Percentiles rank a stretch among this genome's conserved stretches.
These are phyloP conservation scores for Romanogobio albipinnatus DNA, from an alignment of 2,113 vertebrate genomes.

Conservation along the genomic window DNA sequence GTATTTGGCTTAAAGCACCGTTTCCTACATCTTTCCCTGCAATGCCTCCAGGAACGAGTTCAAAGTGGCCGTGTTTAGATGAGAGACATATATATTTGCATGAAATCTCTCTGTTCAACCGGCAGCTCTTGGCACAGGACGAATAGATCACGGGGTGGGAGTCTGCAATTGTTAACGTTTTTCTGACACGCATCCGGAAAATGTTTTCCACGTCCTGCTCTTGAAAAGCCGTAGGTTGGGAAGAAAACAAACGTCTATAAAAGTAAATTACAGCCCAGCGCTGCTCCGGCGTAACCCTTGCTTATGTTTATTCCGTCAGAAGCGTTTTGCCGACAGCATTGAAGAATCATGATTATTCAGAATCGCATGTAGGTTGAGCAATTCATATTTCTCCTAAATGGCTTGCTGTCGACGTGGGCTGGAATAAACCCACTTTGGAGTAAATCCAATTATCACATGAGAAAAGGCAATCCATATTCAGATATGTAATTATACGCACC, in stretches of 20 bases:
- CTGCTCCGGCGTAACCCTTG: not conserved
- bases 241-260: not conserved
- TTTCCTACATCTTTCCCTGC: constrained; percentile 18
- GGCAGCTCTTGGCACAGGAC: constrained; percentile 36
- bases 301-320: constrained; percentile 2
- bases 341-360: constrained; percentile 21
- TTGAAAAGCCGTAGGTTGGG: not conserved
- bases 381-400: constrained; percentile 31
- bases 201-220: constrained; percentile 12
- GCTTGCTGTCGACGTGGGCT: constrained; percentile 17
- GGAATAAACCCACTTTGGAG: not conserved
- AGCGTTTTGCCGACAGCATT: not conserved
- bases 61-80: constrained; percentile 41
- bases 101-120: constrained; percentile 54
- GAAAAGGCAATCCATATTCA: constrained; percentile 42
- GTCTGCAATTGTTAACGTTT: constrained; percentile 15
- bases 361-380: constrained; percentile 6
- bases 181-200: constrained; percentile 11
- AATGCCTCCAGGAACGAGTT: constrained; percentile 41
- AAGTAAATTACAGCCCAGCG: constrained; percentile 27
- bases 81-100: constrained; percentile 40
- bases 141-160: constrained; percentile 45
- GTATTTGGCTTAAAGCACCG: constrained; percentile 52
- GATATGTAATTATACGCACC: constrained; percentile 28
- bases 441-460: constrained; percentile 43